These are phyloP conservation scores for Syngnathoides biaculeatus DNA, from an alignment of 2,113 vertebrate species.

Conservation along the genomic window DNA sequence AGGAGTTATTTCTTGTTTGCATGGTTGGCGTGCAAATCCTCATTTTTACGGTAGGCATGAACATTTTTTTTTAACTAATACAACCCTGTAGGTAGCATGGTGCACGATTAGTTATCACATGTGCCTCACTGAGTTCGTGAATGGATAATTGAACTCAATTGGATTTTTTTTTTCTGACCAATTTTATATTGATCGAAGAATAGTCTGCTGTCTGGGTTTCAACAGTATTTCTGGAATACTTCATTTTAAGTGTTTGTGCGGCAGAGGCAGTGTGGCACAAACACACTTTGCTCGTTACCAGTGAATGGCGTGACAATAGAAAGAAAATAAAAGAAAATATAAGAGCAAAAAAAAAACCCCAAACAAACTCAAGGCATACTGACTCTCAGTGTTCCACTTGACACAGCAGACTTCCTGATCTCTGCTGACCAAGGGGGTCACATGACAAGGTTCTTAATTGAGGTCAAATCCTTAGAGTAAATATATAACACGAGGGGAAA, in stretches of 20 bases:
- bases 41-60: no score
- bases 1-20: no score
- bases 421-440: slow-evolving; percentile 38
- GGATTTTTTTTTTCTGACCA: neutral
- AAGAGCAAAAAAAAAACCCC: slow-evolving; percentile 28
- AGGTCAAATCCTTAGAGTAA: slow-evolving; percentile 60
- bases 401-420: slow-evolving; percentile 36
- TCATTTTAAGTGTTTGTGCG: slow-evolving; percentile 13
- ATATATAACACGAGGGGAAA: slow-evolving; percentile 50
- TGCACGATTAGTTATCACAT: no score
- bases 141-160: neutral
- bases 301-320: slow-evolving; percentile 11
- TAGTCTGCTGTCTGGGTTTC: neutral
- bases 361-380: slow-evolving; percentile 15
- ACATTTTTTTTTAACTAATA: no score
- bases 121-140: no score
- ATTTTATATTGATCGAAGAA: neutral
- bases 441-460: slow-evolving; percentile 53
- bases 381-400: neutral
- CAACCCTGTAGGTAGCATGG: no score
- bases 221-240: neutral
- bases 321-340: slow-evolving; percentile 35
- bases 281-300: slow-evolving; percentile 34
- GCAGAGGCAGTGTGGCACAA: slow-evolving; percentile 33
- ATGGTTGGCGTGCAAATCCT: no score